A percentile compares a stretch with the other conserved stretches of the same genome.
Conservation (phyloP, 1,140 invertebrate genomes). For the Heterodera schachtii region DNA sequence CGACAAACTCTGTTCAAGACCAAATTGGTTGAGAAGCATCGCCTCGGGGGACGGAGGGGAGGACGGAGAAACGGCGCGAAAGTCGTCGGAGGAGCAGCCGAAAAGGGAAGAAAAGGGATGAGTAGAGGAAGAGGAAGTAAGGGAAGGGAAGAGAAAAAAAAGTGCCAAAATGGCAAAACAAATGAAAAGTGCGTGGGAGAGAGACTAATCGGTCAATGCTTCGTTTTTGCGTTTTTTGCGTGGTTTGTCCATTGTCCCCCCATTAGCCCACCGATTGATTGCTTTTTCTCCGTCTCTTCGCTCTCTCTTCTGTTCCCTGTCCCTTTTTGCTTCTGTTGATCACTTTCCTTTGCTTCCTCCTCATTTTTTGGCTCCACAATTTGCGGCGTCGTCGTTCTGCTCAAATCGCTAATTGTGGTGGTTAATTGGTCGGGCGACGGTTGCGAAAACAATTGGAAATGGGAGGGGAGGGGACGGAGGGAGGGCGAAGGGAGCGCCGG, state of each 20-base stretch:
- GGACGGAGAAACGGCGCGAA: background rate
- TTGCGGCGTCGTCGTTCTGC: background rate
- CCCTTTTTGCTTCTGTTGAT: background rate
- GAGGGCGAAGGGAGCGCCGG: background rate
- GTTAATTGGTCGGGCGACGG: background rate
- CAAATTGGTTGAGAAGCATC: conserved; percentile 2
- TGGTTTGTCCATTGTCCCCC: background rate
- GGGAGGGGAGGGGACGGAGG: background rate
- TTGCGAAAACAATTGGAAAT: background rate
- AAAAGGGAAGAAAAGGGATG: background rate
- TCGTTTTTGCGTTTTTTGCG: too few relatives aligned
- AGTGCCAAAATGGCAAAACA: background rate
- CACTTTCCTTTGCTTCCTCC: background rate
- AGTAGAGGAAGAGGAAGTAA: background rate
- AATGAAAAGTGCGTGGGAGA: too few relatives aligned
- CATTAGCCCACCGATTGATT: background rate
- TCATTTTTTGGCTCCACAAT: conserved; percentile 6
- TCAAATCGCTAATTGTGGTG: too few relatives aligned
- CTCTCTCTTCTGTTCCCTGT: background rate
- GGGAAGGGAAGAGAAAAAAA: background rate
- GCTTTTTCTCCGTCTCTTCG: background rate
- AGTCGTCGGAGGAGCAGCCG: background rate
- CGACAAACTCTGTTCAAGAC: background rate
- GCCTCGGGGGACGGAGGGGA: background rate
- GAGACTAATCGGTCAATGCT: too few relatives aligned